Percentiles rank a stretch among this genome's conserved stretches.
phyloP scores from a whole-genome alignment of 1,140 invertebrate species.

The Centruroides vittatus region DNA sequence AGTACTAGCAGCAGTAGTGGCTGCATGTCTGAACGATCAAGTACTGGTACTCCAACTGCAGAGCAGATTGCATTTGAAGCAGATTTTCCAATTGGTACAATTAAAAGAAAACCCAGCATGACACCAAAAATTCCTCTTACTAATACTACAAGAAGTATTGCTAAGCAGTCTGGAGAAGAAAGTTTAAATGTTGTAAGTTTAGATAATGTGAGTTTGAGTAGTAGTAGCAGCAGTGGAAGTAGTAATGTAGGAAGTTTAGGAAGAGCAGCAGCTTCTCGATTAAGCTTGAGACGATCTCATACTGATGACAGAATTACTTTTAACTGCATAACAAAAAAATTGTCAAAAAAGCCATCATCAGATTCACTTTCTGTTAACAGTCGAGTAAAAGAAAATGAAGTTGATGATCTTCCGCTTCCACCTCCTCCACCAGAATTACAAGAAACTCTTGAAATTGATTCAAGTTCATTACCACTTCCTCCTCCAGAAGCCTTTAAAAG shows the following conservation, averaged over 20 bases:
- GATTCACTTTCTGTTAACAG: neutral
- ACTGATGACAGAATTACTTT: conserved; percentile 23
- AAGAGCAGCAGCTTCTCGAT: conserved; percentile 12
- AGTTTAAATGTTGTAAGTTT: neutral
- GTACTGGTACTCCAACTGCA: conserved; percentile 25
- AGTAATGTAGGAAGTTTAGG: conserved; percentile 15
- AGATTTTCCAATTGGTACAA: conserved; percentile 40
- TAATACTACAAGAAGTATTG: conserved; percentile 63
- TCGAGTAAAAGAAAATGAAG: conserved; percentile 1
- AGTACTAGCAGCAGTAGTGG: conserved; percentile 21
- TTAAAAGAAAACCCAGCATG: conserved; percentile 24
- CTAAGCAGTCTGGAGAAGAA: conserved; percentile 17
- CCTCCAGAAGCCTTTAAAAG: conserved; percentile 30
- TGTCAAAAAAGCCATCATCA: conserved; percentile 26
- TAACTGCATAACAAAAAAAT: conserved; percentile 29
- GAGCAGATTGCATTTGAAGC: conserved; percentile 41
- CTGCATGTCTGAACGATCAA: conserved; percentile 28
- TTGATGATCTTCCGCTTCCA: conserved; percentile 24
- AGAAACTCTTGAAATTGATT: conserved; percentile 13
- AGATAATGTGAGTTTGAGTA: conserved; percentile 3
- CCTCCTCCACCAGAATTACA: conserved; percentile 21
- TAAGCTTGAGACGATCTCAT: conserved; percentile 24
- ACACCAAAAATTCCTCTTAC: conserved; percentile 62
- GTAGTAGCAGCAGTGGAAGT: conserved; percentile 7
- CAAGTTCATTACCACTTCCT: conserved; percentile 36